These are phyloP conservation scores for Burhinus oedicnemus DNA, from an alignment of 2,113 vertebrate genomes.

Conservation along the genomic window DNA sequence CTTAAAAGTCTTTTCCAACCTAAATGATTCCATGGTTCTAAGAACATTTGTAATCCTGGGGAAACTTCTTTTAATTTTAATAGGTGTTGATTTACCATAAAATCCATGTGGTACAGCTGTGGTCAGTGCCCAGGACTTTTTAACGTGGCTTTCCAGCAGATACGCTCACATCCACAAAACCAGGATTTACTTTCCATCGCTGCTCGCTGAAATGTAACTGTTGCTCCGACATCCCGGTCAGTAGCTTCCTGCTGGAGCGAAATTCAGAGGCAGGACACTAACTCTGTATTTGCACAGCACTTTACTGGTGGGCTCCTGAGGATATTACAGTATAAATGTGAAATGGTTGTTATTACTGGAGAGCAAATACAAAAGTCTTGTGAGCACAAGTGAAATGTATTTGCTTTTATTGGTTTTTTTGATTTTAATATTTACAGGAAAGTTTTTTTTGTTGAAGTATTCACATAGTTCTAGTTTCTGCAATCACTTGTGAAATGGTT, in stretches of 20 bases:
- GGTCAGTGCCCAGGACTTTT: not conserved
- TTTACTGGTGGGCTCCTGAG: not conserved
- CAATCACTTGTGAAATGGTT: not conserved
- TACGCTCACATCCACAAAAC: fast-evolving
- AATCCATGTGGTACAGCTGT: fast-evolving
- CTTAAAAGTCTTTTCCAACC: not conserved
- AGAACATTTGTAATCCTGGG: not conserved
- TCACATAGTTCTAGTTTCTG: not conserved
- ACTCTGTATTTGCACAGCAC: not conserved
- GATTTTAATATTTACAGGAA: not conserved
- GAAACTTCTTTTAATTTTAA: fast-evolving
- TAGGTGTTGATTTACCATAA: fast-evolving
- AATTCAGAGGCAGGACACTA: fast-evolving
- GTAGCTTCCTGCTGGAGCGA: fast-evolving
- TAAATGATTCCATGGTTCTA: not conserved
- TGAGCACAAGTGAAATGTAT: fast-evolving
- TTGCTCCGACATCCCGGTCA: not conserved
- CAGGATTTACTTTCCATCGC: fast-evolving
- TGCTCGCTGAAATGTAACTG: fast-evolving
- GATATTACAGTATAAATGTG: fast-evolving
- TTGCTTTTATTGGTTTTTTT: too few relatives aligned
- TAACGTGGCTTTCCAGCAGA: not conserved
- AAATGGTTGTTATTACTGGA: fast-evolving
- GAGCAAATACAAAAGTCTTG: fast-evolving
- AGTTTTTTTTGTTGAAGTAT: not conserved